phyloP scores from a whole-genome alignment of 2,113 vertebrate genomes.

The Ameiurus melas region DNA sequence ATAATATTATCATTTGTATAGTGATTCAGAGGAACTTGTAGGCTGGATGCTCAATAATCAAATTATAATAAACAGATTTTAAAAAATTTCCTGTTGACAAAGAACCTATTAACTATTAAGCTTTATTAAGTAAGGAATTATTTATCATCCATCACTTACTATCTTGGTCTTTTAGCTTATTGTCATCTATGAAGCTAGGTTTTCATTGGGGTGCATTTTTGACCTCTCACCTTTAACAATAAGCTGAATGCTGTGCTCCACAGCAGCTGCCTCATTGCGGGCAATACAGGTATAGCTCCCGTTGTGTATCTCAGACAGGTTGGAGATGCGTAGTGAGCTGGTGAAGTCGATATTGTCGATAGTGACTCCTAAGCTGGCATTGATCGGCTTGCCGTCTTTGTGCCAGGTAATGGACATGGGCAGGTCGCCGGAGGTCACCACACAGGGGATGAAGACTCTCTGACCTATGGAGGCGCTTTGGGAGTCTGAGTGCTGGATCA shows the following conservation, averaged over 20 bases:
- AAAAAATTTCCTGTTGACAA: neutral
- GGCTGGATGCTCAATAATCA: neutral
- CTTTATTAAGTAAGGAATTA: neutral
- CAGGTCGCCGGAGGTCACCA: slow-evolving; percentile 95
- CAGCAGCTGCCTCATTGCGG: slow-evolving; percentile 91
- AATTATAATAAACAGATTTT: neutral
- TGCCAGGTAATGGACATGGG: slow-evolving; percentile 99
- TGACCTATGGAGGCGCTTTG: slow-evolving; percentile 96
- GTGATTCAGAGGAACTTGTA: neutral
- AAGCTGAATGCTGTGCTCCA: slow-evolving; percentile 95
- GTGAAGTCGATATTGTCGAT: slow-evolving; percentile 99
- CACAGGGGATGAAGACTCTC: slow-evolving; percentile 95
- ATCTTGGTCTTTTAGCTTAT: neutral
- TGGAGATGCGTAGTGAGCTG: slow-evolving; percentile 93
- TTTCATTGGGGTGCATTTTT: neutral
- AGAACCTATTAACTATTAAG: neutral
- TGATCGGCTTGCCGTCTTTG: slow-evolving; percentile 92
- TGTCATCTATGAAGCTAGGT: too few species aligned
- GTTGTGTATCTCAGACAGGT: slow-evolving; percentile 94
- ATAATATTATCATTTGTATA: neutral
- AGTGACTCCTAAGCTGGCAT: slow-evolving; percentile 90
- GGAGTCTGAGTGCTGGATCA: slow-evolving; percentile 97
- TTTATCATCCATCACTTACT: neutral
- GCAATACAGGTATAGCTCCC: slow-evolving; percentile 98
- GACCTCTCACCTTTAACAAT: slow-evolving; percentile 87